Evolutionary conservation across 23 tunicate species (phyloP).

Genomic region (Ascidia mentula): DNA sequence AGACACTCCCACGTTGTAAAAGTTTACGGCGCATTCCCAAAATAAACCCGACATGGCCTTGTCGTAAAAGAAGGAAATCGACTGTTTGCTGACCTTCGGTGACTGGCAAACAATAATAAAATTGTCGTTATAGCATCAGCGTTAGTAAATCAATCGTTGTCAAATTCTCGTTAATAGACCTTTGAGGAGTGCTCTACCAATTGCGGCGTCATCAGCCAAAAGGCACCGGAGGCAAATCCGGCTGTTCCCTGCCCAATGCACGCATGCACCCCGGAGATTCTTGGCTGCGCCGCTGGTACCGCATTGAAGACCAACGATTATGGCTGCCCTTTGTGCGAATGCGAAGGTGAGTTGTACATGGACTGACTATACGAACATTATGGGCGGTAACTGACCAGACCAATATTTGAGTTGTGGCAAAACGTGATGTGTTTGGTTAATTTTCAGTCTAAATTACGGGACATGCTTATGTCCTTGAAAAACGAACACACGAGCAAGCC

Average conservation of each 20-base stretch:
- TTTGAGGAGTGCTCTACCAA: conserved; percentile 11
- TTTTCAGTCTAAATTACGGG: too few relatives aligned
- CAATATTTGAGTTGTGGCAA: too few relatives aligned
- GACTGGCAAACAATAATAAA: too few relatives aligned
- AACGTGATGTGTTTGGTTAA: too few relatives aligned
- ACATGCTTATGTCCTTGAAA: too few relatives aligned
- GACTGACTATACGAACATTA: too few relatives aligned
- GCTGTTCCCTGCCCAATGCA: conserved; percentile 5
- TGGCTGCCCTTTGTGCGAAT: conserved; percentile 32
- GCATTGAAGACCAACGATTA: conserved; percentile 13
- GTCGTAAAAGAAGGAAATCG: too few relatives aligned
- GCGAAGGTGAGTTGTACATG: conserved; percentile 12
- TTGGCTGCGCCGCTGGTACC: conserved; percentile 16
- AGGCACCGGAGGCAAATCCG: background rate
- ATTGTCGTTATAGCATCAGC: too few relatives aligned
- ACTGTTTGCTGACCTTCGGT: background rate
- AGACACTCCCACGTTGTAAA: too few relatives aligned
- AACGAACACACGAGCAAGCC: too few relatives aligned
- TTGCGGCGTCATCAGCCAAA: conserved; percentile 8
- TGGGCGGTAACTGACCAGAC: too few relatives aligned
- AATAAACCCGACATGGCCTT: background rate
- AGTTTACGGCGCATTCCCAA: background rate
- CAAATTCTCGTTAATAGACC: conserved; percentile 6
- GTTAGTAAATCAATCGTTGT: too few relatives aligned
- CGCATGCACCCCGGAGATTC: conserved; percentile 21